Evolutionary conservation across 2,797 vertebrate species (phyloP), one percentile per base, ranked within the genome.

Genomic region (Chloroceryle amazona): DNA sequence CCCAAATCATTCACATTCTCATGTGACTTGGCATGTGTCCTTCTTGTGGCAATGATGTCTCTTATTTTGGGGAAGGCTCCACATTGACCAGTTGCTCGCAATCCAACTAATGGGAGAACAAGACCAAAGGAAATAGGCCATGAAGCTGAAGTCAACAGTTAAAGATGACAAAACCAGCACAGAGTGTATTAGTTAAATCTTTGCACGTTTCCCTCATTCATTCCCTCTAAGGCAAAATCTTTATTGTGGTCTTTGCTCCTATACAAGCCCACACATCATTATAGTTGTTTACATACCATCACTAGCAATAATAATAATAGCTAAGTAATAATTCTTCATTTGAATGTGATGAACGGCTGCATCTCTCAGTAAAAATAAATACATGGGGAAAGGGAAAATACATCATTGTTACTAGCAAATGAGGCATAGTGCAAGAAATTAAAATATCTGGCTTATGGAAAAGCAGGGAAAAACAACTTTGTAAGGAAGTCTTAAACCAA

Each of bases 391-490:
- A 75, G 73, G 73, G 66, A 95, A 96, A 91, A 96, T 96, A 91
- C 55, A 96, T 97, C 96, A 97, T 90, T 97, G 93, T 96, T 97
- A 89, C 89, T 42, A 89, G 85, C 71, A 96, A 97, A 96, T 96
- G 97, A 97, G 93, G 94, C 96, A 94, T 96, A 78, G 84, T 92
- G 92, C 67, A 82, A 96, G 96, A 94, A 96, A 97, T 97, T 94
- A 93, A 95, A 95, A 67, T 95, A 78, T 80, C 90, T 91, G 91
- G 61, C 76, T 96, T 72, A 63, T 70, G 61, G 91, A 91, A 93
- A 95, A 90, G 60, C 0, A 7, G 49, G 66, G 42, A 3, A 84
- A 95, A 90, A 80, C 51, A 95, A 84, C 86, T 90, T 94, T 68
- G 71, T 10, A 79, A 78, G 58, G 66, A 95, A 92, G 72, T 60